Conservation (phyloP, 2,888 invertebrate genomes). For the Hemicrepidius hirtus region DNA sequence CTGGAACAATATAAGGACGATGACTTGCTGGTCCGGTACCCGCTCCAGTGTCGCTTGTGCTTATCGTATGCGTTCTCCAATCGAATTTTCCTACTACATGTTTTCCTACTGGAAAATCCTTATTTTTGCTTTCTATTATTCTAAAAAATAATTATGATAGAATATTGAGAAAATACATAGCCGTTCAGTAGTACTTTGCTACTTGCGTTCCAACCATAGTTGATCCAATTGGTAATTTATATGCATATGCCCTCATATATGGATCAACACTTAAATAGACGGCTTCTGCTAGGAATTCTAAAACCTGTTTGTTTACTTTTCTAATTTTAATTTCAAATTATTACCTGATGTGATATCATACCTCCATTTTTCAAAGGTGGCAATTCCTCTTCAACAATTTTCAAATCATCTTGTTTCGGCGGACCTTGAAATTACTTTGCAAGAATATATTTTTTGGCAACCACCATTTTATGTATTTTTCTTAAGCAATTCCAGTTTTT, state of each 20-base stretch:
- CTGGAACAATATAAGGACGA: conserved; percentile 73
- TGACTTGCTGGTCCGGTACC: conserved; percentile 75
- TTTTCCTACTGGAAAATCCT: conserved; percentile 79
- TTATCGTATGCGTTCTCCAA: conserved; percentile 79
- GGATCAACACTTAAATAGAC: conserved; percentile 84
- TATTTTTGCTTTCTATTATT: conserved; percentile 80
- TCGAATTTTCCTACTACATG: conserved; percentile 80
- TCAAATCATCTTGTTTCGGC: conserved; percentile 78
- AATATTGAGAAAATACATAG: background rate
- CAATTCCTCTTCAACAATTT: conserved; percentile 79
- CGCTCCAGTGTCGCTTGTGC: conserved; percentile 73
- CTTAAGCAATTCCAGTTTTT: background rate
- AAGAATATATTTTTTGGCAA: conserved; percentile 67
- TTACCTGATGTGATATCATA: too few relatives aligned
- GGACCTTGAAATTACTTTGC: conserved; percentile 79
- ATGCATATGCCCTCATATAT: conserved; percentile 79
- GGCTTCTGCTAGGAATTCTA: conserved; percentile 81
- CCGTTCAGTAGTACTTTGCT: conserved; percentile 75
- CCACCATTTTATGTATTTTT: background rate
- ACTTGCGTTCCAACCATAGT: conserved; percentile 84
- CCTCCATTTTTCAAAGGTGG: conserved; percentile 80
- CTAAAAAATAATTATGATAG: conserved; percentile 67
- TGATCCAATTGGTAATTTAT: conserved; percentile 73
- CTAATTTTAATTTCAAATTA: too few relatives aligned
- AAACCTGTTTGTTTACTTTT: background rate